These are phyloP conservation scores for Drosophila elegans DNA, from an alignment of 1,140 invertebrate species.

Conservation along the genomic window DNA sequence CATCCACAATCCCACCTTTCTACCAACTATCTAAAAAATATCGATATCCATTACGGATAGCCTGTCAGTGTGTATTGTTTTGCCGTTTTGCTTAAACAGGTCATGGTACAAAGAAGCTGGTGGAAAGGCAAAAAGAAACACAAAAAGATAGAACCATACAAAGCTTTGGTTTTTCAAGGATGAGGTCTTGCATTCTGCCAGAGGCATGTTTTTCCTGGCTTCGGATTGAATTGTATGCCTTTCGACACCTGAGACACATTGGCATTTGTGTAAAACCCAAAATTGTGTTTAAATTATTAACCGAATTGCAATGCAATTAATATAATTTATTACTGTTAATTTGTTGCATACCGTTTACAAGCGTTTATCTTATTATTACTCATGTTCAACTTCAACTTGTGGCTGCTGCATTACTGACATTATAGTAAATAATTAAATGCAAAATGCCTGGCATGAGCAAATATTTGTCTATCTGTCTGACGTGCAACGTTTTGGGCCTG, in stretches of 20 bases:
- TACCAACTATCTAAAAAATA: constrained; percentile 39
- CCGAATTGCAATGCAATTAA: constrained; percentile 47
- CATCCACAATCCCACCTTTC: not conserved
- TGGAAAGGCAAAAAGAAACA: not conserved
- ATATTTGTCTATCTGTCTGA: constrained; percentile 56
- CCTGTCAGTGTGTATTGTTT: constrained; percentile 7
- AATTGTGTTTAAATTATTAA: constrained; percentile 42
- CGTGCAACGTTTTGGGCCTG: constrained; percentile 22
- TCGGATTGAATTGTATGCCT: constrained; percentile 32
- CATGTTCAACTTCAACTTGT: not conserved
- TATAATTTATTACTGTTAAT: constrained; percentile 75
- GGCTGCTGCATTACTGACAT: constrained; percentile 10
- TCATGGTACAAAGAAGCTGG: constrained; percentile 10
- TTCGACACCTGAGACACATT: constrained; percentile 53
- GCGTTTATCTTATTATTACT: constrained; percentile 46
- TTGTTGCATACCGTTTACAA: constrained; percentile 46
- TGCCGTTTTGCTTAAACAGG: constrained; percentile 20
- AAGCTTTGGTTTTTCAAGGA: not conserved
- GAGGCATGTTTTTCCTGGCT: not conserved
- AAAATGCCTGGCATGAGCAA: constrained; percentile 28
- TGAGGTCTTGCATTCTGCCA: constrained; percentile 4
- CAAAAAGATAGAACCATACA: not conserved
- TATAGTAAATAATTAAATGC: constrained; percentile 28
- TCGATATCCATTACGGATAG: constrained; percentile 34
- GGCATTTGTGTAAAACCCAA: constrained; percentile 10